Conservation (phyloP, 2,888 invertebrate species). For the Xestobium rufovillosum region DNA sequence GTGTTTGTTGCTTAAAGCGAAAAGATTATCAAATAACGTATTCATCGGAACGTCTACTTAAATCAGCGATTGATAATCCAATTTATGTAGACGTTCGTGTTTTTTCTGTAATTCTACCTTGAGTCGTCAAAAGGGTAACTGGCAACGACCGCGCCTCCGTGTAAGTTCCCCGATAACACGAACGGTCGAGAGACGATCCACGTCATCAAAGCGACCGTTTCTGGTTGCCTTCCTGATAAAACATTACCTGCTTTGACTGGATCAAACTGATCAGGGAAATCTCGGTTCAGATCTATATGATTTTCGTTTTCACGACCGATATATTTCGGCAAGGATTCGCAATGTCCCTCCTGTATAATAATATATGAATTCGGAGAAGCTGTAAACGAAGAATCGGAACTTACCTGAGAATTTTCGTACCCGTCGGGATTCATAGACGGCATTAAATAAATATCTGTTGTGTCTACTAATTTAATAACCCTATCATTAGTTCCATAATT, state of each 20-base stretch:
- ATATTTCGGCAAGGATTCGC: conserved; percentile 59
- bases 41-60: no score
- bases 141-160: conserved; percentile 95
- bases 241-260: conserved; percentile 38
- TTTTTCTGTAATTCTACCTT: no score
- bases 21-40: conserved; percentile 13
- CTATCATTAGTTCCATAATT: conserved; percentile 64
- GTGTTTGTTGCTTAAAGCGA: conserved; percentile 42
- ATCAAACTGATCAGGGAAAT: conserved; percentile 84
- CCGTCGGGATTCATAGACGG: conserved; percentile 98
- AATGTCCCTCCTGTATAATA: conserved; percentile 64
- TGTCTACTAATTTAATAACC: conserved; percentile 71
- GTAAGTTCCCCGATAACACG: conserved; percentile 88
- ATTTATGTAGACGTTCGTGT: conserved; percentile 27
- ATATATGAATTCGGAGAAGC: no score
- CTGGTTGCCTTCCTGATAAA: conserved; percentile 64
- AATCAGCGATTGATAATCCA: not conserved
- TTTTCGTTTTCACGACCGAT: conserved; percentile 77
- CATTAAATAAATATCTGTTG: conserved; percentile 90
- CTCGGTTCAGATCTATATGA: conserved; percentile 76
- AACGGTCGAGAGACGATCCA: conserved; percentile 86
- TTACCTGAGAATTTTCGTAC: conserved; percentile 73
- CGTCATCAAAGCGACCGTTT: conserved; percentile 79
- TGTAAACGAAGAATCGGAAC: no score
- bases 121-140: conserved; percentile 95